phyloP scores from a whole-genome alignment of 1,140 invertebrate genomes.

The Pseudomyrmex concolor region DNA sequence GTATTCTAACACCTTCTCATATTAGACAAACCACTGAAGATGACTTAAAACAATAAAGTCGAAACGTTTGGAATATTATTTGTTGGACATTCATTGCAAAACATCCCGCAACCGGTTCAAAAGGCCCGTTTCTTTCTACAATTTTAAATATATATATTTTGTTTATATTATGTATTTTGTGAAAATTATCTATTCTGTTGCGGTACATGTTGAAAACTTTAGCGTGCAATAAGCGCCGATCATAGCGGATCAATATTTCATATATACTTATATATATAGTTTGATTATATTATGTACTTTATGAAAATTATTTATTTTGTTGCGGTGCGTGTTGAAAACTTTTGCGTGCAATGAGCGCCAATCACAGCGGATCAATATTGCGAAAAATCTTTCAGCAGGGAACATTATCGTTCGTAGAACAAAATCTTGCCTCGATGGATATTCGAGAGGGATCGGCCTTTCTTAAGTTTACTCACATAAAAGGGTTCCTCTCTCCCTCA shows the following conservation, averaged over 20 bases:
- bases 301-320: neutral
- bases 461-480: conserved; percentile 56
- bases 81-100: too few relatives aligned
- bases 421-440: conserved; percentile 49
- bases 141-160: too few relatives aligned
- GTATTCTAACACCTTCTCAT: too few relatives aligned
- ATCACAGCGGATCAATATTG: conserved; percentile 48
- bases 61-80: too few relatives aligned
- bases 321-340: conserved; percentile 11
- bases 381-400: conserved; percentile 33
- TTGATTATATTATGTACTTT: too few relatives aligned
- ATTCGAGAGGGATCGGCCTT: conserved; percentile 53
- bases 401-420: conserved; percentile 53
- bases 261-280: too few relatives aligned
- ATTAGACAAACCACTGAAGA: too few relatives aligned
- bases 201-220: conserved; percentile 6
- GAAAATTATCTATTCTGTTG: neutral
- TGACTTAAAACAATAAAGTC: too few relatives aligned
- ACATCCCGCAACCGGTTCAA: too few relatives aligned
- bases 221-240: conserved; percentile 32
- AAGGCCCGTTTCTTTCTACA: too few relatives aligned
- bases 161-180: too few relatives aligned
- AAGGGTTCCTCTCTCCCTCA: conserved; percentile 21
- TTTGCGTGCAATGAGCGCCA: conserved; percentile 34
- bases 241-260: conserved; percentile 45